Evolutionary conservation across 23 tunicate genomes (phyloP).

Genomic region (Aplidium turbinatum): DNA sequence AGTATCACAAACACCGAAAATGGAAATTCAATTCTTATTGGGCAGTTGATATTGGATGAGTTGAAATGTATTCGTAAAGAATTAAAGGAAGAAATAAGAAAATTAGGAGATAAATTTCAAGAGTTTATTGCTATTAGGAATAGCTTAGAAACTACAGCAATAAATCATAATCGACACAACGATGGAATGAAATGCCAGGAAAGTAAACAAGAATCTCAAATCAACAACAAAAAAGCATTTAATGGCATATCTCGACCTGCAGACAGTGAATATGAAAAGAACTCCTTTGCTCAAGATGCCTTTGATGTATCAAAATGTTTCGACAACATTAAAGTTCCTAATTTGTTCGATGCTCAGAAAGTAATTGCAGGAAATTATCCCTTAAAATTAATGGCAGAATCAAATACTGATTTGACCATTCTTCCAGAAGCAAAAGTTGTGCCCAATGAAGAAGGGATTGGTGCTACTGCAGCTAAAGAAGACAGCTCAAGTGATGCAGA

Average conservation of each 20-base stretch:
- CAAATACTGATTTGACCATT: too few relatives aligned
- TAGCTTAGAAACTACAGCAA: too few relatives aligned
- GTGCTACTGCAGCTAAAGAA: too few relatives aligned
- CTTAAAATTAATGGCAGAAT: too few relatives aligned
- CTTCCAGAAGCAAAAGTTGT: too few relatives aligned
- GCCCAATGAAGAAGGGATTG: too few relatives aligned
- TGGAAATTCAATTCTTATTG: slow-evolving; percentile 10
- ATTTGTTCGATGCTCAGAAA: background rate
- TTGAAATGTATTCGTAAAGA: slow-evolving; percentile 22
- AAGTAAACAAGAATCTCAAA: too few relatives aligned
- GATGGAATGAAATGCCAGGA: too few relatives aligned
- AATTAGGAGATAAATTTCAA: slow-evolving; percentile 28
- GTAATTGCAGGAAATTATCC: background rate
- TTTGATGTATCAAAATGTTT: slow-evolving; percentile 23
- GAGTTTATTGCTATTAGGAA: slow-evolving; percentile 26
- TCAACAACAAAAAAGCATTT: too few relatives aligned
- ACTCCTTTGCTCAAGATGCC: background rate
- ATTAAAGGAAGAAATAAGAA: slow-evolving; percentile 16
- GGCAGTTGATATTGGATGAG: slow-evolving; percentile 23
- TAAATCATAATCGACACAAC: too few relatives aligned
- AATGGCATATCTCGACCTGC: too few relatives aligned
- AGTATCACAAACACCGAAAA: background rate
- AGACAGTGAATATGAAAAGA: background rate
- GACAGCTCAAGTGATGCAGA: too few relatives aligned
- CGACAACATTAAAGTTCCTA: slow-evolving; percentile 16